These are phyloP conservation scores for Glaucopsyche alexis DNA, from an alignment of 2,888 invertebrate species.

Conservation along the genomic window DNA sequence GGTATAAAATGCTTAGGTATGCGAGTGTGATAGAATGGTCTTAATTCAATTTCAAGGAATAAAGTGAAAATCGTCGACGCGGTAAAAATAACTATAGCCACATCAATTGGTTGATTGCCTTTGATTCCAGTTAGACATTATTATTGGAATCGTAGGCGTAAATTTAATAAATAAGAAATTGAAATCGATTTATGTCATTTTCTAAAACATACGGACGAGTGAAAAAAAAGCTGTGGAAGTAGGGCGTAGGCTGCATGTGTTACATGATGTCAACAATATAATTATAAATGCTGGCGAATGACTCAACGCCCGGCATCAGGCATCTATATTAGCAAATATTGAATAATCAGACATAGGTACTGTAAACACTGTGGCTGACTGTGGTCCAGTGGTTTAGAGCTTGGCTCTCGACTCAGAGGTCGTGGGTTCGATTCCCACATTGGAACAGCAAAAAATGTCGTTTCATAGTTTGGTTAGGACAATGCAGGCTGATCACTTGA, in stretches of 20 bases:
- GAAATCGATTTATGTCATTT: neutral
- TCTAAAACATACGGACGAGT: neutral
- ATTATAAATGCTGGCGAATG: slow-evolving; percentile 4
- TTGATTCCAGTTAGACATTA: neutral
- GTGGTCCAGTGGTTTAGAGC: no score
- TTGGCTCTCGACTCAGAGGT: no score
- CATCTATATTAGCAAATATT: slow-evolving; percentile 8
- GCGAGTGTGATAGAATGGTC: neutral
- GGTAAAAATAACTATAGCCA: neutral
- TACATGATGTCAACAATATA: neutral
- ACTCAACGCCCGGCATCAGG: slow-evolving; percentile 14
- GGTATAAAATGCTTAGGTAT: no score
- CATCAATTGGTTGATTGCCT: neutral
- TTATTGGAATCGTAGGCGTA: neutral
- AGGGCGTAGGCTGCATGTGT: neutral
- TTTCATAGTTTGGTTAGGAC: no score
- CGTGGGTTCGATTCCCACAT: no score
- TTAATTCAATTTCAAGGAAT: neutral
- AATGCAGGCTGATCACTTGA: no score
- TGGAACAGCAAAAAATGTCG: no score
- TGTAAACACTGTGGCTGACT: no score
- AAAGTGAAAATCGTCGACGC: neutral
- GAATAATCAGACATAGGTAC: neutral
- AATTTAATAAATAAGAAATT: neutral
- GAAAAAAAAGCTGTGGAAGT: neutral